Conservation (phyloP, 92 coral and sea anemone species). For the Zoanthus sansibaricus region DNA sequence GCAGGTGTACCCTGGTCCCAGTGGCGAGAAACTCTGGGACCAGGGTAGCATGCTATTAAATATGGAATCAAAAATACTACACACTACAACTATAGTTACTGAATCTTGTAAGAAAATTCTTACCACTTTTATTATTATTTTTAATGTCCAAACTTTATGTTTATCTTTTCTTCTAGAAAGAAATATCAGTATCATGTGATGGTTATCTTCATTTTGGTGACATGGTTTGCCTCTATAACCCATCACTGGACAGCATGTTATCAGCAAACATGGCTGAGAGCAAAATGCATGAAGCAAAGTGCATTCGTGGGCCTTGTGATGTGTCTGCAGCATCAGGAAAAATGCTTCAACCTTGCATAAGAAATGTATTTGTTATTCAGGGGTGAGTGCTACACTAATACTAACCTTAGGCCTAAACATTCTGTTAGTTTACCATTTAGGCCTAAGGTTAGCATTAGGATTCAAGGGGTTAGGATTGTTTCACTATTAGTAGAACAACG, state of each 20-base stretch:
- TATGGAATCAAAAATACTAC: no score
- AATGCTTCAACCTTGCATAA: slow-evolving; percentile 82
- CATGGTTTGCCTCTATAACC: slow-evolving; percentile 80
- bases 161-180: slow-evolving; percentile 57
- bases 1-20: no score
- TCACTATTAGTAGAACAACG: no score
- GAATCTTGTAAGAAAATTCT: background rate
- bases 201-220: slow-evolving; percentile 97
- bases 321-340: slow-evolving; percentile 93
- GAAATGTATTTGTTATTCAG: slow-evolving; percentile 84
- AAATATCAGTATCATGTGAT: slow-evolving; percentile 88
- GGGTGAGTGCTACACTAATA: slow-evolving; percentile 56
- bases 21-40: no score
- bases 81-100: no score
- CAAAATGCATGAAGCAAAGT: slow-evolving; percentile 92
- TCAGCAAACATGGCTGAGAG: slow-evolving; percentile 98
- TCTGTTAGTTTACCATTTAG: no score
- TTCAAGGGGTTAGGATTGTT: no score
- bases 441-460: no score
- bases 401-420: no score
- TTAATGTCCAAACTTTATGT: no score
- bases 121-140: background rate
- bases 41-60: no score
- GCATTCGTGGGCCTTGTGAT: slow-evolving; percentile 92
- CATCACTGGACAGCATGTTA: slow-evolving; percentile 75